Evolutionary conservation across 2,113 vertebrate genomes (phyloP).

Genomic region (Centropus unirufus): DNA sequence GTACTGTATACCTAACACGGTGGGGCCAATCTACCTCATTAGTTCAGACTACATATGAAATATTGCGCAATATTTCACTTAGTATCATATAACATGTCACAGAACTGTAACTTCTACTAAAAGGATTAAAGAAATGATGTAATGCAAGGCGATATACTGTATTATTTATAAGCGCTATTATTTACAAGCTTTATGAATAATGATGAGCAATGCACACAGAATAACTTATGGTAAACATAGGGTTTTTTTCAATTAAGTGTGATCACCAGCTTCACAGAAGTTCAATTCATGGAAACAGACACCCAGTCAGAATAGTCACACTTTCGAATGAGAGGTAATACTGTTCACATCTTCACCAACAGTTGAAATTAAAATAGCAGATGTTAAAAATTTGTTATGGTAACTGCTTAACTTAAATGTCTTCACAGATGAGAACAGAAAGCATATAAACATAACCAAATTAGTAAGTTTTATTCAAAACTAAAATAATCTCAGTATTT

Average conservation of each 20-base stretch:
- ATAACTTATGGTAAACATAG: background rate
- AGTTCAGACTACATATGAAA: background rate
- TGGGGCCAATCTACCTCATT: background rate
- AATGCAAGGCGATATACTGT: background rate
- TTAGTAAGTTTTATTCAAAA: background rate
- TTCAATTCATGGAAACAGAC: background rate
- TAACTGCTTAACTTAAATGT: background rate
- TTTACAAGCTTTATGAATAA: slow-evolving; percentile 13
- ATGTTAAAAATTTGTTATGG: background rate
- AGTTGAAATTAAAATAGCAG: background rate
- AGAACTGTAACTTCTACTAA: background rate
- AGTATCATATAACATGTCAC: background rate
- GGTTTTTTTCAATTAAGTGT: background rate
- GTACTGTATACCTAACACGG: background rate
- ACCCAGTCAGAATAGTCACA: background rate
- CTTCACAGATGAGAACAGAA: background rate
- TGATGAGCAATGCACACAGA: background rate
- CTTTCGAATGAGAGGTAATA: background rate
- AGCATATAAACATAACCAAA: background rate
- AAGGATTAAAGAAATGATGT: background rate
- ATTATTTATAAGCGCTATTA: background rate
- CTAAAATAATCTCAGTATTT: background rate
- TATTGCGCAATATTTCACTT: background rate
- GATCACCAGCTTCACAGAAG: background rate
- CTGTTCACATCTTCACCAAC: background rate